These are phyloP conservation scores for Hanleya hanleyi DNA, from an alignment of 2,888 invertebrate species.

Conservation along the genomic window DNA sequence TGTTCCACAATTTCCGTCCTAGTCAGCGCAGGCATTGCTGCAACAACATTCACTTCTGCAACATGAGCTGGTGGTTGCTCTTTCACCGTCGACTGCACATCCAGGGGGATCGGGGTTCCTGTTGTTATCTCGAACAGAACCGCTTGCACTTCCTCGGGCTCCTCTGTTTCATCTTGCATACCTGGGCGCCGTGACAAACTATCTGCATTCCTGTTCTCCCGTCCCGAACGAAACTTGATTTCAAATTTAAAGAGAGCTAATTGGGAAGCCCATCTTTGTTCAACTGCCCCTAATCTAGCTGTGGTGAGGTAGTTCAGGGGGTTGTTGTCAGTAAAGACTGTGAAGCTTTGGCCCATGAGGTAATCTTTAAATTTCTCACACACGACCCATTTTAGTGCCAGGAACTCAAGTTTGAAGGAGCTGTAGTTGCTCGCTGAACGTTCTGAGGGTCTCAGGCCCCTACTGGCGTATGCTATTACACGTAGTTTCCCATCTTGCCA, in stretches of 20 bases:
- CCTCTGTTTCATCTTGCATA: background rate
- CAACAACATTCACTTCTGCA: no score
- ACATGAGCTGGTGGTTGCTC: no score
- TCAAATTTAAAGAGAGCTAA: slow-evolving; percentile 26
- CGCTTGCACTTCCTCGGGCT: background rate
- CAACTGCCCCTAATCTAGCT: slow-evolving; percentile 23
- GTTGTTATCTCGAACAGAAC: background rate
- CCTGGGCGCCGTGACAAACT: slow-evolving; percentile 21
- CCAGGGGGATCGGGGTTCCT: background rate
- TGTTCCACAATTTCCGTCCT: no score
- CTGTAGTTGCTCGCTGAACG: slow-evolving; percentile 27
- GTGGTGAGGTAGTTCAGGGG: slow-evolving; percentile 19
- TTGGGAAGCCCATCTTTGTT: slow-evolving; percentile 32
- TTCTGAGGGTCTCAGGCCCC: slow-evolving; percentile 24
- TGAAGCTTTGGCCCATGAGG: slow-evolving; percentile 23
- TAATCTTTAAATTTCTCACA: slow-evolving; percentile 33
- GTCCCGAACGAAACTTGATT: slow-evolving; percentile 21
- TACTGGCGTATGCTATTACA: no score
- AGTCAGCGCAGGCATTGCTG: no score
- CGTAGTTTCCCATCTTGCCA: no score
- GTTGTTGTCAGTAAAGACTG: slow-evolving; percentile 29
- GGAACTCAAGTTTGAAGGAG: slow-evolving; percentile 34
- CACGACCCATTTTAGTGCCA: slow-evolving; percentile 39
- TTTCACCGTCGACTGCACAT: no score
- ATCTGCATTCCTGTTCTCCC: slow-evolving; percentile 23